Percentiles rank a stretch among this genome's conserved stretches.
These are phyloP conservation scores for Heliconius sara DNA, from an alignment of 2,888 invertebrate genomes.

Conservation along the genomic window DNA sequence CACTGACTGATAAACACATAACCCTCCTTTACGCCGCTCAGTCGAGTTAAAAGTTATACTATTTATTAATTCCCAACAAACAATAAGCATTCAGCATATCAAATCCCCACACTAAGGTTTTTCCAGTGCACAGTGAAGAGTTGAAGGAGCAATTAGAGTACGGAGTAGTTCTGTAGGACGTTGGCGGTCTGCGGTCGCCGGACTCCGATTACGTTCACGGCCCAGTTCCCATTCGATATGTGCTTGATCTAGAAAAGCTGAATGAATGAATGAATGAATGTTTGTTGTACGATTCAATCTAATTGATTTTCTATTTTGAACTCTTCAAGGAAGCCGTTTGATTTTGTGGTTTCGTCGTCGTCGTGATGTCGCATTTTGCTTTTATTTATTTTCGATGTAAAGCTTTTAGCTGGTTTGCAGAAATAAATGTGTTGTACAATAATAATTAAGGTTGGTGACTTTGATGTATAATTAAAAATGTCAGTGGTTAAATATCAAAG, in stretches of 20 bases:
- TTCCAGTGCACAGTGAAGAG: conserved; percentile 40
- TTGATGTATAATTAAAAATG: too few relatives aligned
- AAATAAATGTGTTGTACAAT: background rate
- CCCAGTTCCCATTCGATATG: conserved; percentile 55
- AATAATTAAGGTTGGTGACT: background rate
- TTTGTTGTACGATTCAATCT: conserved; percentile 21
- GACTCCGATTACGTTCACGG: conserved; percentile 61
- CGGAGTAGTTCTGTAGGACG: conserved; percentile 54
- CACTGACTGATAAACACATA: too few relatives aligned
- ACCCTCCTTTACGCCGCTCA: too few relatives aligned
- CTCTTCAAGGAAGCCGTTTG: background rate
- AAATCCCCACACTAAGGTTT: conserved; percentile 33
- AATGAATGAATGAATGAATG: conserved; percentile 28
- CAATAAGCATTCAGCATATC: conserved; percentile 8
- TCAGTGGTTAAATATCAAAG: background rate
- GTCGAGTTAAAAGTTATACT: background rate
- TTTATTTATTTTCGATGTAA: background rate
- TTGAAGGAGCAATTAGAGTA: conserved; percentile 54
- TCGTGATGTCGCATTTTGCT: background rate
- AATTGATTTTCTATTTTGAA: conserved; percentile 19
- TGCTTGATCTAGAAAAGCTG: conserved; percentile 32
- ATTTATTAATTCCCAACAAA: conserved; percentile 1
- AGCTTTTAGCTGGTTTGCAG: background rate
- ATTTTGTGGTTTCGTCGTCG: background rate
- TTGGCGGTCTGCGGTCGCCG: conserved; percentile 63